phyloP scores from a whole-genome alignment of 2,888 invertebrate species.

The Noctuana brunneofusca region DNA sequence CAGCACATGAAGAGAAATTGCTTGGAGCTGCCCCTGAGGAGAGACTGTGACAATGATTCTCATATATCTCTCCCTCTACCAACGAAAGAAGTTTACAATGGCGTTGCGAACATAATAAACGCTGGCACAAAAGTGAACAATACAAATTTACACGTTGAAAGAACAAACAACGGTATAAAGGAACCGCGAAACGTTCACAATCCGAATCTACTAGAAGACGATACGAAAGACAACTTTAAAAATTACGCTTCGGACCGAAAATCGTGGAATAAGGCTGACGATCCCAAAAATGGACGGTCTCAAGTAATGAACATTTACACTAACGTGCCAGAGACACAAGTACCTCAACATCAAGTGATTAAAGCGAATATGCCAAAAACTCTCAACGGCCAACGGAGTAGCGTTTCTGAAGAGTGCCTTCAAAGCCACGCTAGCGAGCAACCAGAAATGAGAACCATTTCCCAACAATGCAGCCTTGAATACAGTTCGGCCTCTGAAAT shows the following conservation, averaged over 20 bases:
- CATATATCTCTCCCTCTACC: constrained; percentile 79
- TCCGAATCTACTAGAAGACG: constrained; percentile 86
- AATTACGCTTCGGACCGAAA: constrained; percentile 67
- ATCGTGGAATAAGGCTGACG: constrained; percentile 67
- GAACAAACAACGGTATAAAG: constrained; percentile 78
- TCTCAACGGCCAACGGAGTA: constrained; percentile 65
- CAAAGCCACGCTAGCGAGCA: constrained; percentile 69
- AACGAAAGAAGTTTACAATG: constrained; percentile 74
- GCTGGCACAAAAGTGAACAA: constrained; percentile 91
- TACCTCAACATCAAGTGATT: constrained; percentile 83
- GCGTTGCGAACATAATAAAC: constrained; percentile 84
- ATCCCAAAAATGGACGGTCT: constrained; percentile 60
- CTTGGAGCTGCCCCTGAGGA: constrained; percentile 85
- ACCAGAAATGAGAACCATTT: constrained; percentile 85
- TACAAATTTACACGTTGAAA: constrained; percentile 89
- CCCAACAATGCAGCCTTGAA: constrained; percentile 88
- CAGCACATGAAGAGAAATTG: constrained; percentile 89
- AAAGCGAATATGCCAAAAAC: constrained; percentile 63
- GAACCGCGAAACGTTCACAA: constrained; percentile 82
- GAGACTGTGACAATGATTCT: constrained; percentile 81
- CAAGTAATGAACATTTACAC: constrained; percentile 85
- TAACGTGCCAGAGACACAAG: constrained; percentile 84
- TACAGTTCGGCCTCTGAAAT: constrained; percentile 85
- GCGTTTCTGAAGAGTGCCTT: constrained; percentile 74
- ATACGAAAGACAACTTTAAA: constrained; percentile 82